These are phyloP conservation scores for Coluber constrictor DNA, from an alignment of 2,797 vertebrate genomes.

Conservation along the genomic window DNA sequence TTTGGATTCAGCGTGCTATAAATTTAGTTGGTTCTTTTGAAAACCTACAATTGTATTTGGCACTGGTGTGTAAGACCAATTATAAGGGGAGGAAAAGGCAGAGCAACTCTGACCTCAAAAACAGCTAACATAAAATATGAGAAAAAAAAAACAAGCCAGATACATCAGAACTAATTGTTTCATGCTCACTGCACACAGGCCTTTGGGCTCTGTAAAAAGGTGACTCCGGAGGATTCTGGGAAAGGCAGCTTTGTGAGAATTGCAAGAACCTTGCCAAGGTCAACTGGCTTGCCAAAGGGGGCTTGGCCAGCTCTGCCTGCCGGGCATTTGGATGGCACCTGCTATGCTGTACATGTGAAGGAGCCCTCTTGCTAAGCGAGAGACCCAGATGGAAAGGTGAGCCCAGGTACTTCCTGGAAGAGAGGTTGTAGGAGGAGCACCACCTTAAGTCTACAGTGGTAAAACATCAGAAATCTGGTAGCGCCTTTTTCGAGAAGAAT, in stretches of 20 bases:
- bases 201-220: not conserved
- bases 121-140: not conserved
- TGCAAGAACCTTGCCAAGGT: not conserved
- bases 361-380: not conserved
- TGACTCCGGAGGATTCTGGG: not conserved
- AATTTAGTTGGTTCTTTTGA: not conserved
- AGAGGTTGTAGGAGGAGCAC: constrained; percentile 24
- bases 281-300: not conserved
- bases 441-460: not conserved
- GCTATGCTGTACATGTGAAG: not conserved
- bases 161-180: not conserved
- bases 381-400: constrained; percentile 28
- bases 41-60: not conserved
- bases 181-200: not conserved
- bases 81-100: not conserved
- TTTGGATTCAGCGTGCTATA: not conserved
- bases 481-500: not conserved
- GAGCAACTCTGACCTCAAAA: not conserved
- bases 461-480: not conserved
- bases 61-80: not conserved
- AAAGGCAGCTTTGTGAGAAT: not conserved
- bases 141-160: not conserved
- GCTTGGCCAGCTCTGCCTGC: not conserved
- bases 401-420: constrained; percentile 36
- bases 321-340: not conserved